These are phyloP conservation scores for Idaea dimidiata DNA, from an alignment of 2,888 invertebrate genomes.

Conservation along the genomic window DNA sequence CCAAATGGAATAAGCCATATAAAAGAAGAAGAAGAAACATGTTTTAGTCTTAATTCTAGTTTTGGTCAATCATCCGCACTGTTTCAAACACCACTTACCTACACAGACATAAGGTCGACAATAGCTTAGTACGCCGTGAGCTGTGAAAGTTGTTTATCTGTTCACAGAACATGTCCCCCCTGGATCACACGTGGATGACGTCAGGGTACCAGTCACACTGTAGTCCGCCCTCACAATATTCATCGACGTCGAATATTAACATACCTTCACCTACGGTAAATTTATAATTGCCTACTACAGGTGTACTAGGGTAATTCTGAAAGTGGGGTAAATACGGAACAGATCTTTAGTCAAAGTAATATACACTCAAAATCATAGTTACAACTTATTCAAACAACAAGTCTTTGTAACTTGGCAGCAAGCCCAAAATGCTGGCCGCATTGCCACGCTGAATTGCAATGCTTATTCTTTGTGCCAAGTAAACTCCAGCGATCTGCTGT, in stretches of 20 bases:
- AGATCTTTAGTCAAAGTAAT: too few species aligned
- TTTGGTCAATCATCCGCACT: constrained; percentile 25
- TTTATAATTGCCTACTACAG: constrained; percentile 23
- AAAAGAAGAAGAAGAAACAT: too few species aligned
- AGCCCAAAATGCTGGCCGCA: too few species aligned
- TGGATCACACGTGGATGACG: constrained; percentile 85
- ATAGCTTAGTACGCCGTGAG: constrained; percentile 4
- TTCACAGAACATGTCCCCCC: constrained; percentile 73
- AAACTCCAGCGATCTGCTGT: too few species aligned
- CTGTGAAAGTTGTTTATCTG: constrained; percentile 34
- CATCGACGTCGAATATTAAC: constrained; percentile 78
- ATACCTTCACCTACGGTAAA: constrained; percentile 83
- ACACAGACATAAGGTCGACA: constrained; percentile 5
- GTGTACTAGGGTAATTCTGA: too few species aligned
- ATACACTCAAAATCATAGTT: too few species aligned
- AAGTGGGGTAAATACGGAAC: too few species aligned
- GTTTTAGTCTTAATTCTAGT: neutral
- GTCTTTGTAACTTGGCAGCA: too few species aligned
- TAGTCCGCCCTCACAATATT: constrained; percentile 79
- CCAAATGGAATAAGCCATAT: too few species aligned
- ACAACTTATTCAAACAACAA: too few species aligned
- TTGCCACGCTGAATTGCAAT: too few species aligned
- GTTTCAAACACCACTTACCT: constrained; percentile 28
- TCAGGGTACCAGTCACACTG: constrained; percentile 78
- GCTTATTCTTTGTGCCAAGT: too few species aligned